Conservation (phyloP, 2,797 vertebrate genomes). For the Petrocephalus sullivani region DNA sequence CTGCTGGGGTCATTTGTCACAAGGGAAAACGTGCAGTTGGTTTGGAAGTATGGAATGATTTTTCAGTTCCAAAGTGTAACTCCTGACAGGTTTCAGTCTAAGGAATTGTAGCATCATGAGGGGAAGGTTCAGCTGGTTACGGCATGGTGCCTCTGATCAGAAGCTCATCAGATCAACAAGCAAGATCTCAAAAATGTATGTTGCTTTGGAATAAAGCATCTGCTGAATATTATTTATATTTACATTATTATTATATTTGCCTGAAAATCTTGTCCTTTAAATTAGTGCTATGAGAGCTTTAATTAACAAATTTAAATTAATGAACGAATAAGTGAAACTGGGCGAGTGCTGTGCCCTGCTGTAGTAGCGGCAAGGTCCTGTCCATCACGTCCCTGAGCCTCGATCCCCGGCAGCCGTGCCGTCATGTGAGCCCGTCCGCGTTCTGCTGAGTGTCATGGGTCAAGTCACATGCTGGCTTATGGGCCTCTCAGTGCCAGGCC, state of each 20-base stretch:
- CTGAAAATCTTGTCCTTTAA: not conserved
- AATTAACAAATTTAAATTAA: not conserved
- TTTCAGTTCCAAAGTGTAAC: not conserved
- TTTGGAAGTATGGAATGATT: not conserved
- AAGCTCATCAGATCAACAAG: not conserved
- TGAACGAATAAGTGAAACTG: not conserved
- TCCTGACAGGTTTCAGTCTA: not conserved
- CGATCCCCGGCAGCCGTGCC: not conserved
- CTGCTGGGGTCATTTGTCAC: not conserved
- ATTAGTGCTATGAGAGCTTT: not conserved
- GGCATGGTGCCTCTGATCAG: not conserved
- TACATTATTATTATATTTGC: too few relatives aligned
- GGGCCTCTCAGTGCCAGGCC: not conserved
- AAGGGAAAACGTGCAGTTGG: not conserved
- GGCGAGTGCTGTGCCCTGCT: not conserved
- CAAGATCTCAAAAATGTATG: not conserved
- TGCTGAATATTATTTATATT: not conserved
- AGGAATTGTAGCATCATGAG: not conserved
- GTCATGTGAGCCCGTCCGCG: constrained; percentile 51
- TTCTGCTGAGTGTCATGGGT: constrained; percentile 46
- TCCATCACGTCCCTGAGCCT: not conserved
- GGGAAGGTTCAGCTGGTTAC: not conserved
- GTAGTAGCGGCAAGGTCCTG: not conserved
- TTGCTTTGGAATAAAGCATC: not conserved
- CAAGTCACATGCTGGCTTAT: constrained; percentile 45